phyloP scores from a whole-genome alignment of 2,888 invertebrate genomes.

The Conomelus anceps region DNA sequence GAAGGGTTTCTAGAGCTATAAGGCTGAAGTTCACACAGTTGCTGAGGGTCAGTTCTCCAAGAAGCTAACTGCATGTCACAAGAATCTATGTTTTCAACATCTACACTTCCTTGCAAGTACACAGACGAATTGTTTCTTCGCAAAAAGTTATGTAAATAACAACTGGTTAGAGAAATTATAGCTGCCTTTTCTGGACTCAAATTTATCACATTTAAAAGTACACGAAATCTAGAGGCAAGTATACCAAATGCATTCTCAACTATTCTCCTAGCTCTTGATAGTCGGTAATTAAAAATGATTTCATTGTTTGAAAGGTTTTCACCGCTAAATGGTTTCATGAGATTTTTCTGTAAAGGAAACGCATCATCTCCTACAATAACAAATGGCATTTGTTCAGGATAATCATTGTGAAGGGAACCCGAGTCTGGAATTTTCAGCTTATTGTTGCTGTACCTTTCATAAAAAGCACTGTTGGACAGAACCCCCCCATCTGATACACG shows the following conservation, averaged over 20 bases:
- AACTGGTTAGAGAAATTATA: conserved; percentile 1
- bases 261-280: too few relatives aligned
- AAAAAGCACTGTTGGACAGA: conserved; percentile 20
- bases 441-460: too few relatives aligned
- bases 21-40: too few relatives aligned
- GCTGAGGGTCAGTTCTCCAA: too few relatives aligned
- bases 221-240: too few relatives aligned
- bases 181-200: conserved; percentile 7
- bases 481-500: conserved; percentile 29
- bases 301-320: conserved; percentile 13
- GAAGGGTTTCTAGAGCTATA: too few relatives aligned
- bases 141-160: conserved; percentile 17
- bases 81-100: not conserved
- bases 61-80: too few relatives aligned
- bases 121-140: not conserved
- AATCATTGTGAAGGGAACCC: not conserved
- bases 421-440: too few relatives aligned
- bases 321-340: conserved; percentile 18
- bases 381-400: not conserved
- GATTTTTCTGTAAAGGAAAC: conserved; percentile 12
- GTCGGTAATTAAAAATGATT: conserved; percentile 7
- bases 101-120: conserved; percentile 12
- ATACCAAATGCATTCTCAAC: too few relatives aligned
- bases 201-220: too few relatives aligned
- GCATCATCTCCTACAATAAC: conserved; percentile 21